Conservation (phyloP, 2,113 vertebrate genomes). For the Lepidothrix coronata region DNA sequence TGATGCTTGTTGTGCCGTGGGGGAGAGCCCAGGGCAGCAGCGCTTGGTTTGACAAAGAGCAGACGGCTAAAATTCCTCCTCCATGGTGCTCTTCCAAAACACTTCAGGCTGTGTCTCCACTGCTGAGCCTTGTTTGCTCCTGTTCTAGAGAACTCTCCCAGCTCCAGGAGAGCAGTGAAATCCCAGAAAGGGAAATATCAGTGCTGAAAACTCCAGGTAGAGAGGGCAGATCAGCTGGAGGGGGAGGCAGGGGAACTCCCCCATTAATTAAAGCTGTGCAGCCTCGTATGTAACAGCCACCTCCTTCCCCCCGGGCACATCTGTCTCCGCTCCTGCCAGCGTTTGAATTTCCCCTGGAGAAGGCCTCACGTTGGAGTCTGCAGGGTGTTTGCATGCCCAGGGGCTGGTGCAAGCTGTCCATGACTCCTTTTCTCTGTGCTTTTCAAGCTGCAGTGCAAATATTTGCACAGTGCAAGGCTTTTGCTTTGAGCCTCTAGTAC, state of each 20-base stretch:
- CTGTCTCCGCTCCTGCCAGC: not conserved
- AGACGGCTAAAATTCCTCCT: not conserved
- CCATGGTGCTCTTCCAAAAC: not conserved
- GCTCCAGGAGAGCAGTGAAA: not conserved
- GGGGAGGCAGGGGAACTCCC: not conserved
- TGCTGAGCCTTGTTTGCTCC: not conserved
- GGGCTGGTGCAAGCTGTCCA: not conserved
- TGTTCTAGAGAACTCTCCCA: not conserved
- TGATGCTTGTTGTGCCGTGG: not conserved
- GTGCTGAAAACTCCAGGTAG: not conserved
- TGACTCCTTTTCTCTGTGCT: not conserved
- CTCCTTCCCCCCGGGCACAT: not conserved
- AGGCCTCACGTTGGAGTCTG: not conserved
- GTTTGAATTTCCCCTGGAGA: not conserved
- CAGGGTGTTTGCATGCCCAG: not conserved
- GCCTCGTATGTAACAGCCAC: not conserved
- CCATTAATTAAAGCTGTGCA: not conserved
- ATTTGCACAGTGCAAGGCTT: slow-evolving; percentile 8
- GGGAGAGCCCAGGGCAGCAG: not conserved
- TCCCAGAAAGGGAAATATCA: not conserved
- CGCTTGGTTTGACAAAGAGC: not conserved
- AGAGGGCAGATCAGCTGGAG: not conserved
- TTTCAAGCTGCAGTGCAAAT: slow-evolving; percentile 40
- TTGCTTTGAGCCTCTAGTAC: not conserved
- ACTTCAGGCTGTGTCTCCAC: not conserved